Evolutionary conservation across 1,140 invertebrate genomes (phyloP), one percentile per base, ranked within the genome.

Genomic region (Cyphomyrmex costatus): DNA sequence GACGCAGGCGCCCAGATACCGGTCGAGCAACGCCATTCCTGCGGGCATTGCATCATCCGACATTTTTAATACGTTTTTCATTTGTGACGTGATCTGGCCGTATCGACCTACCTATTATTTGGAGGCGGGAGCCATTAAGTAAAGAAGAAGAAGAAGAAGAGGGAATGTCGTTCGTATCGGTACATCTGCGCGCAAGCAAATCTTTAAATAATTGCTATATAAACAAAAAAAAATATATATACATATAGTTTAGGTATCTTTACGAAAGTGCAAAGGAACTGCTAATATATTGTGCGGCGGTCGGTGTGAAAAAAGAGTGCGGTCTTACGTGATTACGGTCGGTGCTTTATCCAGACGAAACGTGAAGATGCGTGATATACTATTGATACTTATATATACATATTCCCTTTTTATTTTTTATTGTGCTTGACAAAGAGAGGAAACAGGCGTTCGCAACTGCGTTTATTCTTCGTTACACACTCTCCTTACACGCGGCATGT

Each of bases 211-310:
- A 71, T 82, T 73, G 42, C 61, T 82, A 82, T 42, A 79, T 33
- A 78, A 70, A 21, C n/a, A n/a, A n/a, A n/a, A n/a, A n/a, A 82
- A 8, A 78, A 12, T 49, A 65, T 65, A 51, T 63, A 78, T 33
- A 78, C 30, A 63, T 33, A 36, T 68, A 80, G 53, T 83, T 61
- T 83, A 83, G 79, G 53, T 83, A 46, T 73, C 68, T 53, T 83
- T 83, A 73, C 68, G 68, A 73, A 83, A 83, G 79, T 73, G 79
- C 68, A 83, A 83, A 83, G 36, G 61, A 66, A 66, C 61, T 27
- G 53, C 56, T 83, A 61, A 82, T 73, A 58, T 82, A 71, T 73
- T 56, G 79, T 74, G 53, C 79, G 79, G 79, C 79, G 79, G 79
- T 83, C 79, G 68, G 53, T 74, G 65, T 46, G 68, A 30, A 51